These are phyloP conservation scores for Diplodus sargus DNA, from an alignment of 2,797 vertebrate genomes.

Conservation along the genomic window DNA sequence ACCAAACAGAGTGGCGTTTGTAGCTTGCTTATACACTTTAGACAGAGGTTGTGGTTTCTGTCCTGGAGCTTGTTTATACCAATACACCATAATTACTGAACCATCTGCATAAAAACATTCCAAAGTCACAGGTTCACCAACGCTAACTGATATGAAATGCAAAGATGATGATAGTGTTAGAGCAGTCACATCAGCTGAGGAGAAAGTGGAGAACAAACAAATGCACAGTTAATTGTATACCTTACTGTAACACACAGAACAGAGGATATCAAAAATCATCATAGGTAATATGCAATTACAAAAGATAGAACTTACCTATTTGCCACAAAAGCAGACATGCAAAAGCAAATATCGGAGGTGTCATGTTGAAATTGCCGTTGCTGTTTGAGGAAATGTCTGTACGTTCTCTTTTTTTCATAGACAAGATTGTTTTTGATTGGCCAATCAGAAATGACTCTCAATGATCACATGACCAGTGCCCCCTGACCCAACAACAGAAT, in stretches of 20 bases:
- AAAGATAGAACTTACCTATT: conserved; percentile 41
- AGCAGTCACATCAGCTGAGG: conserved; percentile 14
- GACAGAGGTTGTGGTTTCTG: conserved; percentile 28
- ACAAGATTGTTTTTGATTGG: conserved; percentile 9
- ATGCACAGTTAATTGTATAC: background rate
- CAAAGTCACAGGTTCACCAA: conserved; percentile 36
- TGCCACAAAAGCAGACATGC: conserved; percentile 27
- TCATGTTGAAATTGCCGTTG: conserved; percentile 32
- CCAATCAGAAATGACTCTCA: conserved; percentile 24
- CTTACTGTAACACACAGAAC: background rate
- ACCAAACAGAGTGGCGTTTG: background rate
- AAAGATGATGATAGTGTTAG: background rate
- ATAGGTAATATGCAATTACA: fast-evolving
- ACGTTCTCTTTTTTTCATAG: conserved; percentile 18
- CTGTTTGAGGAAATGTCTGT: background rate
- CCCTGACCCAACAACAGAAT: too few species aligned
- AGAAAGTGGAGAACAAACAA: background rate
- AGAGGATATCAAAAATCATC: fast-evolving
- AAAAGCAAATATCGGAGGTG: conserved; percentile 24
- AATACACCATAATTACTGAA: conserved; percentile 8
- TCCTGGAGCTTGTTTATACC: conserved; percentile 45
- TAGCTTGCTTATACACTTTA: conserved; percentile 7
- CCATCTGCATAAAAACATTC: conserved; percentile 12
- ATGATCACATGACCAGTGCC: conserved; percentile 25
- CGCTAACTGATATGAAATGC: background rate